Base-by-base conservation (phyloP, 2,113 vertebrate genomes). In the Scomber colias region DNA sequence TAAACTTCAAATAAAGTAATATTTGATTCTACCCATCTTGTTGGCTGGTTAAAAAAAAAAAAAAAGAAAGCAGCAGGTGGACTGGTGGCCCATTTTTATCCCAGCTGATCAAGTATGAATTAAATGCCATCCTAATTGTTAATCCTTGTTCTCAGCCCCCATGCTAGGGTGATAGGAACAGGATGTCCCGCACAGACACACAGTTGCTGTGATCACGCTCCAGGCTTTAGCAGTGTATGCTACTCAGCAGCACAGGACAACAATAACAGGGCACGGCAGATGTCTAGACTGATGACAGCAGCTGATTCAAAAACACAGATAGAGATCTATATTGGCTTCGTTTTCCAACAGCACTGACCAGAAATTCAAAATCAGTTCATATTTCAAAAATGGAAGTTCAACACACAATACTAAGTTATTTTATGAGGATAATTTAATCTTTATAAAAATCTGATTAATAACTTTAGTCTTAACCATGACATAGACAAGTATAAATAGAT, bases 241-340 rank as follows among this genome's bases (percentile, higher is more conserved):
- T 35, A 31, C 59, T 40, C 76, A 78, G 69, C 62, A 67, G 55
- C 68, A 24, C 72, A 65, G 27, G 35, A 65, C 66, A 64, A 81
- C 68, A 45, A 71, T 31, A 79, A 67, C 77, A 72, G 75, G 55
- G 54, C 62, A 82, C 72, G 72, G 81, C 79, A 86, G 79, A 83
- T 57, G 78, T 88, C 83, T 83, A 82, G 83, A 89, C 85, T 51
- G 81, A 84, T 68, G 81, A 77, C 71, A 61, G 56, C 70, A 62
- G 72, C 45, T 65, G 68, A 63, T 55, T 68, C 53, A 83, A 68
- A 77, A 86, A 74, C 71, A 75, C 68, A 45, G 24, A 27, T 27
- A 27, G 75, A 55, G 45, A 82, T 77, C 72, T 75, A 24, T 11
- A 56, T 60, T 56, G 53, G 44, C 27, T 72, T 54, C 24, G 11